A percentile compares a stretch with the other conserved stretches of the same genome.
phyloP scores from a whole-genome alignment of 2,888 invertebrate genomes.

The Troglohyphantes excavatus region DNA sequence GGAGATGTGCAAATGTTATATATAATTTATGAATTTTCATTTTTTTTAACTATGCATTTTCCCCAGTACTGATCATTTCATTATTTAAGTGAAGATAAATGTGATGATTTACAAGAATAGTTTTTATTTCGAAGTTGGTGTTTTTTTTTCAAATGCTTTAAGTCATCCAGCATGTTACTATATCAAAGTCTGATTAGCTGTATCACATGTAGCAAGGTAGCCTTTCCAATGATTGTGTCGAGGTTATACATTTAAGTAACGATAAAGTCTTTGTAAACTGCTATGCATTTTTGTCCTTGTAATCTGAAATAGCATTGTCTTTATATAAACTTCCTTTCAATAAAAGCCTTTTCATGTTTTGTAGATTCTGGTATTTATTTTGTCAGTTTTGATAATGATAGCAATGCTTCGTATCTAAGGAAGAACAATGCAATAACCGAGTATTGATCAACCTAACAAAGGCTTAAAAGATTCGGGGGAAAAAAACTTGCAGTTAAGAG shows the following conservation, averaged over 20 bases:
- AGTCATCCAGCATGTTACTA: not conserved
- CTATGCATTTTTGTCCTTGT: constrained; percentile 43
- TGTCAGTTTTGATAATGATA: too few relatives aligned
- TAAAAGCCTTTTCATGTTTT: constrained; percentile 55
- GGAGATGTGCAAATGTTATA: not conserved
- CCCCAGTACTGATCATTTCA: not conserved
- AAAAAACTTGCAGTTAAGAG: too few relatives aligned
- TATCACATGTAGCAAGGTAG: constrained; percentile 31
- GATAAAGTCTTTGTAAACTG: constrained; percentile 33
- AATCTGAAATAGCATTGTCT: constrained; percentile 35
- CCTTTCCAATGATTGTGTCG: constrained; percentile 28
- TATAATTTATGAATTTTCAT: not conserved
- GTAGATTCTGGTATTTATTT: not conserved
- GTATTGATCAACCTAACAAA: too few relatives aligned
- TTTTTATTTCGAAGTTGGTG: not conserved
- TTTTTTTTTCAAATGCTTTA: not conserved
- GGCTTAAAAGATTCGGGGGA: too few relatives aligned
- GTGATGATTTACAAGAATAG: not conserved
- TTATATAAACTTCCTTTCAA: constrained; percentile 47
- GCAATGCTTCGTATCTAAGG: too few relatives aligned
- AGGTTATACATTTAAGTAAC: constrained; percentile 27
- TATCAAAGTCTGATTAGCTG: constrained; percentile 1
- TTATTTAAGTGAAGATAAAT: not conserved
- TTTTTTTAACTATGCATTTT: not conserved
- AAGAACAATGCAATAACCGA: too few relatives aligned